Evolutionary conservation across 2,888 invertebrate genomes (phyloP).

Genomic region (Laothoe populi): DNA sequence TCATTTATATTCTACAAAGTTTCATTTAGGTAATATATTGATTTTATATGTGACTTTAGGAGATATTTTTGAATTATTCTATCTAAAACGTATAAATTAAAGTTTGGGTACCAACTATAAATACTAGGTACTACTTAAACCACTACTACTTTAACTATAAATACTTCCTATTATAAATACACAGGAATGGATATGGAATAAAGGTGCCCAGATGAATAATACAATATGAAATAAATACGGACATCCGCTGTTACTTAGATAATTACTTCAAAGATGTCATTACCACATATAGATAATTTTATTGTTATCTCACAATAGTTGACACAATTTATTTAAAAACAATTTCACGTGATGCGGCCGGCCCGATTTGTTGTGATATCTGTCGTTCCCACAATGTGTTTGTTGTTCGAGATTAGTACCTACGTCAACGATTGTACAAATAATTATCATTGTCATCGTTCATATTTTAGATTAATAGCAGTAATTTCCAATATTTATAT

Average conservation of each 20-base stretch:
- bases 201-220: not conserved
- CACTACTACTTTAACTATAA: no score
- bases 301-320: conserved; percentile 33
- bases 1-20: no score
- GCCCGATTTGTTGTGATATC: conserved; percentile 31
- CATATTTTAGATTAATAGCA: not conserved
- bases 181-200: not conserved
- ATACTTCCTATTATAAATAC: no score
- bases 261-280: conserved; percentile 18
- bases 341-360: conserved; percentile 43
- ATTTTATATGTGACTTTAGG: no score
- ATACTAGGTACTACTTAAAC: no score
- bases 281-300: conserved; percentile 26
- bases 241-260: conserved; percentile 16
- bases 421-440: conserved; percentile 9
- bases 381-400: conserved; percentile 17
- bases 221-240: conserved; percentile 5
- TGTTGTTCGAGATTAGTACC: conserved; percentile 26
- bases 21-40: no score
- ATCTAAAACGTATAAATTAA: no score
- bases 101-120: no score
- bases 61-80: no score
- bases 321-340: conserved; percentile 40
- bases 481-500: no score
- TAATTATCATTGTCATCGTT: not conserved